phyloP scores from a whole-genome alignment of 1,140 invertebrate species.

The Pantala flavescens region DNA sequence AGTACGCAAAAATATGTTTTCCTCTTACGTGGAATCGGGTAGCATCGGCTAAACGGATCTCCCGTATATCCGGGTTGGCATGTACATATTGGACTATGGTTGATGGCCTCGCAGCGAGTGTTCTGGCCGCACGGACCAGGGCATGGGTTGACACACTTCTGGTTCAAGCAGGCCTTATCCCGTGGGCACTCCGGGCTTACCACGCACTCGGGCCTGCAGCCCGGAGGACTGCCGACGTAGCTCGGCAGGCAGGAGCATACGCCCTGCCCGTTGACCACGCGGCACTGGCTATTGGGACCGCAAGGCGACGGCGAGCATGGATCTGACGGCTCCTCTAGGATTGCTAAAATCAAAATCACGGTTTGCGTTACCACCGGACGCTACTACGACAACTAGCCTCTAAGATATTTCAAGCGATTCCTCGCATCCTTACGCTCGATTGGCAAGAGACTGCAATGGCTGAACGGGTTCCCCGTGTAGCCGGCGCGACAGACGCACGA shows the following conservation, averaged over 20 bases:
- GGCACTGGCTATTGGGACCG: conserved; percentile 38
- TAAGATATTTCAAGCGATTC: conserved; percentile 29
- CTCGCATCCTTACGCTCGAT: conserved; percentile 39
- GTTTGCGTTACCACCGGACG: conserved; percentile 18
- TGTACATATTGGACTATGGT: conserved; percentile 41
- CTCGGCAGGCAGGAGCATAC: conserved; percentile 37
- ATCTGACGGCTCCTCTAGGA: conserved; percentile 23
- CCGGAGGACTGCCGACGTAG: conserved; percentile 53
- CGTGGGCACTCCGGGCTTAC: conserved; percentile 42
- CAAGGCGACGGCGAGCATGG: conserved; percentile 35
- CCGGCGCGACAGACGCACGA: conserved; percentile 56
- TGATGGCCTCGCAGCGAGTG: conserved; percentile 41
- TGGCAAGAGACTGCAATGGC: conserved; percentile 41
- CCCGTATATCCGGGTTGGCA: conserved; percentile 37
- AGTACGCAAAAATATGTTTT: background rate
- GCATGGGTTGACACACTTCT: conserved; percentile 44
- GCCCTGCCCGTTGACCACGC: conserved; percentile 29
- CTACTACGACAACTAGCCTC: conserved; percentile 29
- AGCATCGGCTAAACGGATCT: conserved; percentile 26
- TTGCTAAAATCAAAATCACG: conserved; percentile 21
- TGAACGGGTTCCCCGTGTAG: conserved; percentile 58
- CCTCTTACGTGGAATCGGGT: conserved; percentile 16
- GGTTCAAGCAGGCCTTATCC: conserved; percentile 36
- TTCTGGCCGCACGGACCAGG: conserved; percentile 42
- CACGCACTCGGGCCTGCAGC: conserved; percentile 56